phyloP scores from a whole-genome alignment of 2,797 vertebrate species.

The Peromyscus eremicus region DNA sequence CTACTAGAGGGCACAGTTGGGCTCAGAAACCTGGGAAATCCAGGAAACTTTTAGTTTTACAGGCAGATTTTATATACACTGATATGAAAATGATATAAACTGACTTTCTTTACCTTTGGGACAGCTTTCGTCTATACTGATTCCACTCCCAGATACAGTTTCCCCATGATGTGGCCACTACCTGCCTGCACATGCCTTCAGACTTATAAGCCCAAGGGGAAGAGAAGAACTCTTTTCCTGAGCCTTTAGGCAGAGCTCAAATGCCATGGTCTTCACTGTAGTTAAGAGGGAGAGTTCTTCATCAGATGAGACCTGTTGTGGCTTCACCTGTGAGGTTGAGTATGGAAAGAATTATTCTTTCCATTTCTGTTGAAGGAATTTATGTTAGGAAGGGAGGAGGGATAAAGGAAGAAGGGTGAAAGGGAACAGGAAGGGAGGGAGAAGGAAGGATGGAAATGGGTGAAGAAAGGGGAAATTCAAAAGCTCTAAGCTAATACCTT shows the following conservation, averaged over 20 bases:
- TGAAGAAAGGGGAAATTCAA: background rate
- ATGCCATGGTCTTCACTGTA: background rate
- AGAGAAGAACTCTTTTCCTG: background rate
- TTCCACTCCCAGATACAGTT: background rate
- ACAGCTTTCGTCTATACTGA: background rate
- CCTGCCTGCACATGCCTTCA: background rate
- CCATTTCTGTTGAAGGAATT: background rate
- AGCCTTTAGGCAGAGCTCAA: background rate
- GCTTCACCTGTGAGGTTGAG: background rate
- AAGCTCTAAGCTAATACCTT: background rate
- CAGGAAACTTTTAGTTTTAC: background rate
- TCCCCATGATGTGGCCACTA: background rate
- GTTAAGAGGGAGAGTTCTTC: background rate
- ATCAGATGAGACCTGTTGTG: background rate
- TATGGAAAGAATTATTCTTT: background rate
- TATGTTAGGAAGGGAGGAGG: background rate
- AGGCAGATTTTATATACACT: background rate
- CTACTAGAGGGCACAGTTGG: background rate
- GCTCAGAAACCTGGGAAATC: conserved; percentile 37
- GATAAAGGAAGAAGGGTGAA: background rate
- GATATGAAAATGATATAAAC: background rate
- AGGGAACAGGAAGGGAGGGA: too few species aligned
- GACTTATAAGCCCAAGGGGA: background rate
- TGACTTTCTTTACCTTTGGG: background rate
- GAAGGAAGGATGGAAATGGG: too few species aligned